Evolutionary conservation across 2,113 vertebrate genomes (phyloP), one percentile per base, ranked within the genome.

Genomic region (Boulengeromyrus knoepffleri): DNA sequence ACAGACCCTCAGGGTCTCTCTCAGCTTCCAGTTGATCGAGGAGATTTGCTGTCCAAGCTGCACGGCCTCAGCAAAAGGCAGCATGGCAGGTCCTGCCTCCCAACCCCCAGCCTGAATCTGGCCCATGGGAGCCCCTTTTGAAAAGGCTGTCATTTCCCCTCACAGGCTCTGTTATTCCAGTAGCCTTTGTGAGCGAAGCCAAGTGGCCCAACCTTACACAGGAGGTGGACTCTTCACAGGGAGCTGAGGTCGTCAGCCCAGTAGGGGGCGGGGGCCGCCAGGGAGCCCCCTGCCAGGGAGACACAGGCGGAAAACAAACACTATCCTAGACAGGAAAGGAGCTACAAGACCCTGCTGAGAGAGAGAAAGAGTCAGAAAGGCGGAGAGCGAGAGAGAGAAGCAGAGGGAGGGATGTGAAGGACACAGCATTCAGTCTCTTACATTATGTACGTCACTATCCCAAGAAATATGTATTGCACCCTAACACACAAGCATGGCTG

Each of bases 291-390:
- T 93, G 90, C 92, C 90, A 92, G 92, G 93, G 90, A 74, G 56
- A 94, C 93, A 95, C 93, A 90, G 92, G 94, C 92, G 93, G 92
- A 95, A 96, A 96, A 96, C 94, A 96, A 96, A 96, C 94, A 96
- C 15, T 80, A 46, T 45, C 90, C 91, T 89, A 80, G 90, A 94
- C 92, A 94, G 92, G 94, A 94, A 93, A 93, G 92, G 3, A 74
- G 92, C 92, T 89, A 93, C 92, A 93, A 94, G 93, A 92, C 85
- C 91, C 91, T 94, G 92, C 93, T 94, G 93, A 9, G 83, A 66
- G 31, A 70, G 85, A 88, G 46, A 87, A 36, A 47, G 21, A 47
- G 12, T 39, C 27, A 56, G 46, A 89, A 13, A 21, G 53, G 19
- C 53, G 21, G 52, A 53, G 52, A 8, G 45, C 46, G 10, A 89